A percentile compares a stretch with the other conserved stretches of the same genome.
Evolutionary conservation across 1,140 invertebrate genomes (phyloP).

Genomic region (Orchesella cincta): DNA sequence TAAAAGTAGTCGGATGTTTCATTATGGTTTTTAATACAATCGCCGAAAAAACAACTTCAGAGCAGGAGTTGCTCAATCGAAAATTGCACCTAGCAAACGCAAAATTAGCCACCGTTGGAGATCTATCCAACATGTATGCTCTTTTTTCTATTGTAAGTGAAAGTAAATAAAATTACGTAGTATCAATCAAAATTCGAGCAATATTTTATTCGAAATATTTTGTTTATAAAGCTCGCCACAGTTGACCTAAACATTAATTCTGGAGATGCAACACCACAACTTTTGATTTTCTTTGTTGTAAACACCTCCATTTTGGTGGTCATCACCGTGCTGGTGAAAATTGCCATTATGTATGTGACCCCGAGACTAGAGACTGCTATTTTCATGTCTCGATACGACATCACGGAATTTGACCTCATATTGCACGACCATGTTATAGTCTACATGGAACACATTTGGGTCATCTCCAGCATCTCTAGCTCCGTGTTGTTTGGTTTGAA

Average conservation of each 20-base stretch:
- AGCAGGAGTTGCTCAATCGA: neutral
- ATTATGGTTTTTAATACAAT: neutral
- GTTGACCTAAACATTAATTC: constrained; percentile 34
- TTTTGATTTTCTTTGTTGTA: constrained; percentile 27
- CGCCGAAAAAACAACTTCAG: neutral
- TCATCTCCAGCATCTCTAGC: neutral
- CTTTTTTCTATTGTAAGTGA: neutral
- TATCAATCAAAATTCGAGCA: no score
- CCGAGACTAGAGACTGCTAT: constrained; percentile 30
- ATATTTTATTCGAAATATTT: no score
- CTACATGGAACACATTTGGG: constrained; percentile 34
- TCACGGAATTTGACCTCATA: constrained; percentile 30
- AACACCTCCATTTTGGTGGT: constrained; percentile 23
- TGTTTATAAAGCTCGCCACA: neutral
- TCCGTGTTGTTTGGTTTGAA: constrained; percentile 23
- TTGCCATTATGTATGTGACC: constrained; percentile 25
- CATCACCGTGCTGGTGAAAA: constrained; percentile 23
- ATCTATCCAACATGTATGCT: neutral
- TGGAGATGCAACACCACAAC: constrained; percentile 17
- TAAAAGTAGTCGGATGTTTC: neutral
- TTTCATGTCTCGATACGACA: constrained; percentile 12
- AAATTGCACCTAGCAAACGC: neutral
- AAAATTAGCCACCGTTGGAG: neutral
- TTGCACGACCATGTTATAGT: constrained; percentile 7
- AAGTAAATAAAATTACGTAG: no score